Base-by-base conservation (phyloP, 2,113 vertebrate species). In the Micronisus gabar region DNA sequence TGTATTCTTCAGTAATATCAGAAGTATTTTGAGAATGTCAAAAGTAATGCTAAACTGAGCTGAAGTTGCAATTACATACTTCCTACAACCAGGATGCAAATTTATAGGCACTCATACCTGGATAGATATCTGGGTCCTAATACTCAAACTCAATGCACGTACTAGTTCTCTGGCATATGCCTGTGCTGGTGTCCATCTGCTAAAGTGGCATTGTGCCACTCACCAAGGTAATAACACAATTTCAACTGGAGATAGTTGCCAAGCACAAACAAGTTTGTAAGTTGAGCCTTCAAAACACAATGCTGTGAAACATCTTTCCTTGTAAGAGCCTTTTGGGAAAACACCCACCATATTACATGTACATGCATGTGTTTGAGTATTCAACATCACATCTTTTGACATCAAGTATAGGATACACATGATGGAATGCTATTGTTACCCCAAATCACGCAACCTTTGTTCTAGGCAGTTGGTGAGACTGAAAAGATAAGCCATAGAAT, bases 181-280 rank as follows among this genome's bases (percentile, higher is more conserved):
- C 45, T 76, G 32, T 0, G 0, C 48, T 74, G 45, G 50, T 94
- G 96, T 32, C 97, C 98, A 98, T 98, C 98, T 98, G 98, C 91
- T 97, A 90, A 53, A 53, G 83, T 98, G 97, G 97, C 97, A 96
- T 75, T 45, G 63, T 96, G 97, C 98, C 97, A 96, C 81, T 95
- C 68, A 38, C 94, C 93, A 91, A 97, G 97, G 96, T 97, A 98
- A 95, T 95, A 97, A 96, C 81, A 92, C 80, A 93, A 55, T 98
- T 98, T 97, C 79, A 95, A 43, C 68, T 41, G 11, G 88, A 96
- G 81, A 86, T 41, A 89, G 86, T 63, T 98, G 98, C 97, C 97
- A 97, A 96, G 86, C 73, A 91, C 81, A 93, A 92, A 43, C 56
- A 93, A 62, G 70, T 91, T 97, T 93, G 66, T 78, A 96, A 92